Evolutionary conservation across 2,113 vertebrate species (phyloP).

Genomic region (Myotis yumanensis): DNA sequence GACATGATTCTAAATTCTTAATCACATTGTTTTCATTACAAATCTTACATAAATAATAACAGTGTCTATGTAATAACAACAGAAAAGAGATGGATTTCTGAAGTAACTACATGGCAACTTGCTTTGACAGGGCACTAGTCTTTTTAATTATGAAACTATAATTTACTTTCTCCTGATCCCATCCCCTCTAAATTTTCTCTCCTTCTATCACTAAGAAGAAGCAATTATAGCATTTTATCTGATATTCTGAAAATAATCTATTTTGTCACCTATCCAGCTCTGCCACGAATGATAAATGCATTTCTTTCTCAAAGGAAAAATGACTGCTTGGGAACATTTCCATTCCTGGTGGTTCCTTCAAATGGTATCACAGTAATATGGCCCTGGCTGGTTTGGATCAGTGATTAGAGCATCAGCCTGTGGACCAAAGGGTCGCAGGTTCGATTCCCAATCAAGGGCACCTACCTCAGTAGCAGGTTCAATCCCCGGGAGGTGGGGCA

Average conservation of each 20-base stretch:
- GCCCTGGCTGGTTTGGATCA: too few species aligned
- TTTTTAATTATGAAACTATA: constrained; percentile 49
- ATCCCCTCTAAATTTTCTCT: constrained; percentile 56
- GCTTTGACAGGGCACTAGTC: constrained; percentile 48
- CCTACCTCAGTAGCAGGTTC: too few species aligned
- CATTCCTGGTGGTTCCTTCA: background rate
- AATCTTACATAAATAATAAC: constrained; percentile 3
- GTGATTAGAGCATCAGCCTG: too few species aligned
- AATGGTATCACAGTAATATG: background rate
- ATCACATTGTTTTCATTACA: constrained; percentile 16
- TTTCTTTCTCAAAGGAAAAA: constrained; percentile 46
- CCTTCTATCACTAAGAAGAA: constrained; percentile 51
- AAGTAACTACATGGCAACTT: constrained; percentile 20
- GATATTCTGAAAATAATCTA: constrained; percentile 62
- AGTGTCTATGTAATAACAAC: background rate
- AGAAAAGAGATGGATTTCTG: constrained; percentile 14
- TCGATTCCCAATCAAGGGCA: too few species aligned
- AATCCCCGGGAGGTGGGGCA: too few species aligned
- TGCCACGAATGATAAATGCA: constrained; percentile 20
- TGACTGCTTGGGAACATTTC: background rate
- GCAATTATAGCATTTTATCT: constrained; percentile 47
- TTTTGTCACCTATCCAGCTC: constrained; percentile 19
- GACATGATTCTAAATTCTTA: constrained; percentile 32
- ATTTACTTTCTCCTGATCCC: constrained; percentile 42
- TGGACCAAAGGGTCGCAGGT: too few species aligned